A percentile compares a stretch with the other conserved stretches of the same genome.
These are phyloP conservation scores for Aleiodes sp. DNA, from an alignment of 1,140 invertebrate species.

Conservation along the genomic window DNA sequence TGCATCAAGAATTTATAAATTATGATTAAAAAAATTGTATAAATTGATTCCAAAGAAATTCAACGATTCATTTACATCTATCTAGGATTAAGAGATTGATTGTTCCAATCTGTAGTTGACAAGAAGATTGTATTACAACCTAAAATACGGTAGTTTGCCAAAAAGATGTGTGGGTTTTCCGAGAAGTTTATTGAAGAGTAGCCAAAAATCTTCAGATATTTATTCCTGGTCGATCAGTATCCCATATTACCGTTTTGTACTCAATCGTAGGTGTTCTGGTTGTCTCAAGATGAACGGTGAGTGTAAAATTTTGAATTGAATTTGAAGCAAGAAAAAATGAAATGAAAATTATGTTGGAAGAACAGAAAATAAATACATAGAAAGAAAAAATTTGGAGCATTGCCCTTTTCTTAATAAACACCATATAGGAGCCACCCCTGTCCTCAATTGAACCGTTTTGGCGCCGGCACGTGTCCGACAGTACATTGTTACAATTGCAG, in stretches of 20 bases:
- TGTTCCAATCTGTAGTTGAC: slow-evolving; percentile 4
- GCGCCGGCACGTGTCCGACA: neutral
- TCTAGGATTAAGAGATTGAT: neutral
- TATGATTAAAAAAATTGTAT: too few relatives aligned
- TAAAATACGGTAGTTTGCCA: slow-evolving; percentile 15
- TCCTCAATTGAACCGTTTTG: neutral
- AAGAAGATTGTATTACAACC: slow-evolving; percentile 30
- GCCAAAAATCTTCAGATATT: slow-evolving; percentile 32
- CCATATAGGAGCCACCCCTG: neutral
- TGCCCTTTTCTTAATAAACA: neutral
- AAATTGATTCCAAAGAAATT: neutral
- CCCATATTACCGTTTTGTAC: neutral
- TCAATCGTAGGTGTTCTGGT: neutral
- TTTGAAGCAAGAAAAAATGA: neutral
- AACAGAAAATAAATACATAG: too few relatives aligned
- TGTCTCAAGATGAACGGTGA: too few relatives aligned
- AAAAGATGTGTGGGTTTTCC: slow-evolving; percentile 24
- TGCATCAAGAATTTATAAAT: too few relatives aligned
- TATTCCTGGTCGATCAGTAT: slow-evolving; percentile 30
- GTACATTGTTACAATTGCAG: neutral
- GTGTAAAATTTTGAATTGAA: neutral
- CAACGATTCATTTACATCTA: neutral
- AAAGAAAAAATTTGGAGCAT: neutral
- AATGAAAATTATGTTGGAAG: neutral
- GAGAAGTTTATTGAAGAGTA: slow-evolving; percentile 20